Evolutionary conservation across 2,113 vertebrate genomes (phyloP), one percentile per base, ranked within the genome.

Genomic region (Sinocyclocheilus maitianheensis): DNA sequence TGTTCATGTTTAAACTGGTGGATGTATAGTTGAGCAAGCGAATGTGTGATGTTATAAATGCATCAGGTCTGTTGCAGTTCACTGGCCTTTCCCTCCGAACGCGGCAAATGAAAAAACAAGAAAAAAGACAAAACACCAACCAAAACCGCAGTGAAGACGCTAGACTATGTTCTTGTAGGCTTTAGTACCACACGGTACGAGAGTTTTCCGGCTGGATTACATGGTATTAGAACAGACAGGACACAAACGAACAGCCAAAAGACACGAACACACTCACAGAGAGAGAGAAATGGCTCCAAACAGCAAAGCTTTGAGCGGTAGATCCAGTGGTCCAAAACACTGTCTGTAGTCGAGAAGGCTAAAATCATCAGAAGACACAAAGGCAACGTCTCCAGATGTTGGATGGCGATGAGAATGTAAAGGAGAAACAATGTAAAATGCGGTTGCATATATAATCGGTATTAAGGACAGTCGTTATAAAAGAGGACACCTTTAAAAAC

Each of bases 381-480:
- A 77, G 71, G 63, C 40, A 84, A 26, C 16, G 24, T 82, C 67
- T 83, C 81, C 4, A 2, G 81, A 83, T 3, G 3, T 71, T 13
- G 6, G 22, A 80, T 30, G 62, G n/a, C 13, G n/a, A 79, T 5
- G 20, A 60, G 34, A 67, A 67, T 24, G 40, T 63, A 13, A 75
- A 65, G 37, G 46, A 81, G 71, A 85, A 67, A 75, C 11, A 37
- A 30, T 46, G 51, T 65, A 20, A 53, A 65, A 86, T 43, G 53
- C 7, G 69, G 89, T 94, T 95, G 93, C 93, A 95, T 95, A 95
- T 95, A 92, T 94, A 94, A 90, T 91, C 92, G 90, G 90, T 91
- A 89, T 91, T 89, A 86, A 90, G 77, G 88, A 86, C 89, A 91
- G 91, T 75, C 7, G 43, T 82, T 87, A 89, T 58, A 90, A 92